Percentiles rank a stretch among this genome's conserved stretches.
Evolutionary conservation across 2,113 vertebrate genomes (phyloP).

Genomic region (Oenanthe melanoleuca): DNA sequence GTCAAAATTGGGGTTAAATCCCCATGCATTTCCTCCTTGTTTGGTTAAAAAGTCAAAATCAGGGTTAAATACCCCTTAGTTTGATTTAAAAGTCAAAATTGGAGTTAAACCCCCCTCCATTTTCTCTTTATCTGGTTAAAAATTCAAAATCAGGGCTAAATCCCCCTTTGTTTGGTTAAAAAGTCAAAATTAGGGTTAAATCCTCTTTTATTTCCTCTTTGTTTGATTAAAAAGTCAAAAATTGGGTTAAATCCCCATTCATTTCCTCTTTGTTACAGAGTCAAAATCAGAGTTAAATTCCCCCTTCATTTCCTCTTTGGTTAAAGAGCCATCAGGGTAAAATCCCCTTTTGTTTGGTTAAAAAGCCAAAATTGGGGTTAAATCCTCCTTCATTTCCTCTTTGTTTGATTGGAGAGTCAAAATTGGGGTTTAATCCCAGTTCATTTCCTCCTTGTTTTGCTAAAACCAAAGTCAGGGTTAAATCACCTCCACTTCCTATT

Average conservation of each 20-base stretch:
- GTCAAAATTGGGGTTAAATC: neutral
- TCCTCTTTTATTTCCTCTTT: no score
- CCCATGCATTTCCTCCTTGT: no score
- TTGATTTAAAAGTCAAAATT: neutral
- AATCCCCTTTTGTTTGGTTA: neutral
- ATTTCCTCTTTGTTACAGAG: neutral
- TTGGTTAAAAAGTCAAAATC: neutral
- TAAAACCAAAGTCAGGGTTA: neutral
- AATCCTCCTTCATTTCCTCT: no score
- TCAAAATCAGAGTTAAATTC: neutral
- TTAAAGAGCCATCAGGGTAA: no score
- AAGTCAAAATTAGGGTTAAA: neutral
- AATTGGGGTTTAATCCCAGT: no score
- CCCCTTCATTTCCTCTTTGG: neutral
- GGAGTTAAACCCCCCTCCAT: rapidly evolving
- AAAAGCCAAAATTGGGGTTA: neutral
- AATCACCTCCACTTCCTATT: neutral
- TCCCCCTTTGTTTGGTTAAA: no score
- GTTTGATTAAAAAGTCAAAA: neutral
- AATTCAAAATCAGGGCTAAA: neutral
- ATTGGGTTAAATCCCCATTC: rapidly evolving
- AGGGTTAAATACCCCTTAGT: neutral
- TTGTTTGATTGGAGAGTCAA: no score
- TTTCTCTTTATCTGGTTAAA: neutral
- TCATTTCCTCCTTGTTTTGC: neutral